Base-by-base conservation (phyloP, 2,113 vertebrate genomes). In the Procapra przewalskii region DNA sequence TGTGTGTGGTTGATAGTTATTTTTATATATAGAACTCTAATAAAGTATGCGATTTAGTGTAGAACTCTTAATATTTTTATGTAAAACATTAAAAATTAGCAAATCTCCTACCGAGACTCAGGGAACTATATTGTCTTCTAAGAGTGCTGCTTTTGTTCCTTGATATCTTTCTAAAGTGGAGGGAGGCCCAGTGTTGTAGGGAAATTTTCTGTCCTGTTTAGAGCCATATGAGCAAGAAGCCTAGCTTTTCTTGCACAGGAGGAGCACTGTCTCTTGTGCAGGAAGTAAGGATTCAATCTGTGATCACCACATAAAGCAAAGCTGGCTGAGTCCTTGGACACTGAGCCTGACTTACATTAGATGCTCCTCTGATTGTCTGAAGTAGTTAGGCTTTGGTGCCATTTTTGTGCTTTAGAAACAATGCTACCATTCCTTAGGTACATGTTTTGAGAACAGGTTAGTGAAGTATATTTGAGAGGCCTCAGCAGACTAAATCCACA, bases 331-430 rank as follows among this genome's bases (percentile, higher is more conserved):
- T 88, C 55, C 40, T 83, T 91, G 48, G 17, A 25, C 27, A 36
- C 2, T 50, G n/a, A 90, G 33, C 83, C 77, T 48, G 84, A 85
- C 31, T 36, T 48, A 80, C 40, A n/a, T 91, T 67, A 54, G n/a
- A 80, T 83, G 10, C 40, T 81, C 11, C 54, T 93, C 60, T 90
- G 48, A 80, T 33, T 90, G 59, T 90, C 40, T 50, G 50, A 92
- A n/a, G 29, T 88, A 83, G 54, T 59, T 40, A 27, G 50, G 36
- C 80, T 60, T 75, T 81, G 21, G 14, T 93, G 27, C 50, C 80
- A 11, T 88, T 90, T 93, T 96, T 88, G 31, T 89, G 36, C 36
- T 64, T 97, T 93, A 90, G 87, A 97, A 88, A 67, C 45, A 94
- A 54, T 95, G 81, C 1, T 3, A 23, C 92, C 95, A 92, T 97